Conservation (phyloP, 37 sponge, comb jelly and placozoan species). For the Aplysina aerophoba region DNA sequence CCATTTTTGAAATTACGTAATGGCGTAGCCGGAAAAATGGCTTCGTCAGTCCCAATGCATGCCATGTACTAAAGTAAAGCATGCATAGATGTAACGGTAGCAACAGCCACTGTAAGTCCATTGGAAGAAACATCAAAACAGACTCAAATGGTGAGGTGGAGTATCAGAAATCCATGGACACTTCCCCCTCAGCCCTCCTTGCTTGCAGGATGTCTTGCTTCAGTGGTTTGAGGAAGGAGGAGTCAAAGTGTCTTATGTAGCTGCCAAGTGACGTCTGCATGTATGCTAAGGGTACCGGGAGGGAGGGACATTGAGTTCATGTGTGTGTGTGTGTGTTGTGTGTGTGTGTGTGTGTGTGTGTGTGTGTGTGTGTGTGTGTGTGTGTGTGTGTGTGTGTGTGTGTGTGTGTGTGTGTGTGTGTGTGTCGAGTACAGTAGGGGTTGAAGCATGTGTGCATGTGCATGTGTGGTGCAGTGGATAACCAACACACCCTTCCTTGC, state of each 20-base stretch:
- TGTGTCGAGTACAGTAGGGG: neutral
- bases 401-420: conserved; percentile 26
- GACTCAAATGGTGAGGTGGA: too few species aligned
- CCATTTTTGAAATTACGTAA: too few species aligned
- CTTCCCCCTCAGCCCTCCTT: too few species aligned
- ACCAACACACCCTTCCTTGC: neutral
- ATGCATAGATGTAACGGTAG: too few species aligned
- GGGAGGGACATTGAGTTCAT: too few species aligned
- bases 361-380: conserved; percentile 35
- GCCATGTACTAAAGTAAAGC: too few species aligned
- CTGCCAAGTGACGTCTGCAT: conserved; percentile 57
- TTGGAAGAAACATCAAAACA: too few species aligned
- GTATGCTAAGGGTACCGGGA: conserved; percentile 25
- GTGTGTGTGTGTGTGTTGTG: neutral
- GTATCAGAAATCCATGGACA: too few species aligned
- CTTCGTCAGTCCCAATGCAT: too few species aligned
- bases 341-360: conserved; percentile 19
- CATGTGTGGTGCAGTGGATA: neutral
- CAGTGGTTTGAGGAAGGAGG: conserved; percentile 40
- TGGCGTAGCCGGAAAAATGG: too few species aligned
- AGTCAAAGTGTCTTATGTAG: conserved; percentile 45
- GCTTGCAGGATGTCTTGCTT: neutral
- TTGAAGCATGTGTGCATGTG: conserved; percentile 3
- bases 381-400: conserved; percentile 37
- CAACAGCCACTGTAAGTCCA: too few species aligned